These are phyloP conservation scores for Sinonovacula constricta DNA, from an alignment of 1,140 invertebrate genomes.

Conservation along the genomic window DNA sequence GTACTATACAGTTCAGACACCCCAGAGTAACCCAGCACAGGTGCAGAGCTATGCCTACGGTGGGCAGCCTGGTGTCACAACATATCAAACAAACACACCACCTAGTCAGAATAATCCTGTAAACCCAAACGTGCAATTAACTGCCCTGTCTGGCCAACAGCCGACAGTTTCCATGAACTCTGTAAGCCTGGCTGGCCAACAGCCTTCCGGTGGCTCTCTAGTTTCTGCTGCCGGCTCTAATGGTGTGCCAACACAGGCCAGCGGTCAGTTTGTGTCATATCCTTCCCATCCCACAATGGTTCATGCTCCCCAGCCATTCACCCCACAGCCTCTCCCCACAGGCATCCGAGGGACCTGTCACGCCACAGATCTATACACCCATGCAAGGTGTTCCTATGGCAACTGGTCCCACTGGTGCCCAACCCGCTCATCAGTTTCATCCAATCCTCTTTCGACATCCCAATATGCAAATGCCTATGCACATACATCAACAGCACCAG, in stretches of 20 bases:
- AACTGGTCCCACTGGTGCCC: background rate
- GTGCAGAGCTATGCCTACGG: constrained; percentile 23
- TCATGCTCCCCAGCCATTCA: constrained; percentile 22
- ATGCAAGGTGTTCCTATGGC: constrained; percentile 16
- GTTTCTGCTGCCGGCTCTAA: background rate
- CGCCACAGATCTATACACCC: constrained; percentile 25
- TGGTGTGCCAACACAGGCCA: constrained; percentile 1
- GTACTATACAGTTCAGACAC: constrained; percentile 37
- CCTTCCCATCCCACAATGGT: constrained; percentile 14
- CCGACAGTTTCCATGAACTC: constrained; percentile 20
- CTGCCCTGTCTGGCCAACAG: constrained; percentile 2
- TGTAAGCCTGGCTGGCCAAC: constrained; percentile 25
- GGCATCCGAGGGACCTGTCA: constrained; percentile 3
- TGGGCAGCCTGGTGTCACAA: constrained; percentile 21
- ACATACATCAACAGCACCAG: constrained; percentile 23
- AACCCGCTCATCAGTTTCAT: background rate
- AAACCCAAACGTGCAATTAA: constrained; percentile 30
- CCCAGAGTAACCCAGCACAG: constrained; percentile 7
- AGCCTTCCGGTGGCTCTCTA: constrained; percentile 15
- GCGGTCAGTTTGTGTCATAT: constrained; percentile 23
- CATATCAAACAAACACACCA: constrained; percentile 36
- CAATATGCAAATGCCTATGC: constrained; percentile 53
- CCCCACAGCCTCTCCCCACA: constrained; percentile 28
- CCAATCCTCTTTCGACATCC: constrained; percentile 26
- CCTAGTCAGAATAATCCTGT: constrained; percentile 41